Conservation (phyloP, 2,113 vertebrate species). For the Trachemys scripta region DNA sequence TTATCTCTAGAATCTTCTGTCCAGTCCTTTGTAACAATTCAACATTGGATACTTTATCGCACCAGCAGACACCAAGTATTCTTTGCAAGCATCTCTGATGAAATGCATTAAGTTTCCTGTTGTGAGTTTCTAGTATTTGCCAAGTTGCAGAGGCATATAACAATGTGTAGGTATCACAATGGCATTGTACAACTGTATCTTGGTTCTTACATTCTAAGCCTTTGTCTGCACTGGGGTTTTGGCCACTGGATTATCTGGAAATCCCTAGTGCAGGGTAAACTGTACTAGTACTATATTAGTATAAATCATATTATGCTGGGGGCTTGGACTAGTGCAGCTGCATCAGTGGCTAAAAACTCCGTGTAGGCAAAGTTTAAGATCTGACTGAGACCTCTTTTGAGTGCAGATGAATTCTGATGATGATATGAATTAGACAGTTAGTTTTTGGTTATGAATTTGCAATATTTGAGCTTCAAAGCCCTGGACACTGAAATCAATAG, state of each 20-base stretch:
- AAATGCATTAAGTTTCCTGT: not conserved
- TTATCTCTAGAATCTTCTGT: not conserved
- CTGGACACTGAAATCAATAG: not conserved
- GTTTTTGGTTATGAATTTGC: not conserved
- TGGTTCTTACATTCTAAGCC: not conserved
- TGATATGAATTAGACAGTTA: not conserved
- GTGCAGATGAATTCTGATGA: not conserved
- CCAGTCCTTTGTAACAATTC: not conserved
- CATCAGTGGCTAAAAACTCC: not conserved
- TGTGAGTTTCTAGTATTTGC: not conserved
- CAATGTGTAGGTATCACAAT: not conserved
- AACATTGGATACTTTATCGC: not conserved
- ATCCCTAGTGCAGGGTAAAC: not conserved
- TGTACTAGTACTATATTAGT: not conserved
- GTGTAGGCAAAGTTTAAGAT: not conserved
- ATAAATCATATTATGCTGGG: not conserved
- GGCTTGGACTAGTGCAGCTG: not conserved
- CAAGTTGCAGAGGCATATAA: not conserved
- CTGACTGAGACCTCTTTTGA: not conserved
- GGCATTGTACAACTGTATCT: no score
- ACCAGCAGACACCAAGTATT: not conserved
- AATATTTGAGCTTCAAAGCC: not conserved
- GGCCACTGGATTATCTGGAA: not conserved
- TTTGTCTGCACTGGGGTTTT: not conserved
- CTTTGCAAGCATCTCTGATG: not conserved